phyloP scores from a whole-genome alignment of 2,888 invertebrate genomes.

The Pyrrhia umbra region DNA sequence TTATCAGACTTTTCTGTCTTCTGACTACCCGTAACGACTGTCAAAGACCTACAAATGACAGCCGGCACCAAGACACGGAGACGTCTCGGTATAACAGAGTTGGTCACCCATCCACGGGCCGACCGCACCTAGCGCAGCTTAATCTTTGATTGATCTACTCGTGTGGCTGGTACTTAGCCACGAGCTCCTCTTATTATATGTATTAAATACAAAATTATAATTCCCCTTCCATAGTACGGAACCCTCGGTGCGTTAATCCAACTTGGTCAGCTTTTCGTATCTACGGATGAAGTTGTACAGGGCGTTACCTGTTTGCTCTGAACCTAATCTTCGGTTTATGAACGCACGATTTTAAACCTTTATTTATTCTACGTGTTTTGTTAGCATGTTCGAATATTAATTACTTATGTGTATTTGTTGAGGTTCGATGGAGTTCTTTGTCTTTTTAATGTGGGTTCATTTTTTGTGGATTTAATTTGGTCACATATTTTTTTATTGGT shows the following conservation, averaged over 20 bases:
- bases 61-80: too few species aligned
- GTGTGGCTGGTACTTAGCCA: too few species aligned
- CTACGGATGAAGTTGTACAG: conserved; percentile 53
- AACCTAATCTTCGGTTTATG: conserved; percentile 55
- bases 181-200: too few species aligned
- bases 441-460: neutral
- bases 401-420: conserved; percentile 29
- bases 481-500: neutral
- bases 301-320: conserved; percentile 49
- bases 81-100: too few species aligned
- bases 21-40: too few species aligned
- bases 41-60: too few species aligned
- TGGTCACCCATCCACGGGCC: too few species aligned
- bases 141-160: too few species aligned
- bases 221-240: neutral
- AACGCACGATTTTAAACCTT: conserved; percentile 33
- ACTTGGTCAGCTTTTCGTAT: neutral
- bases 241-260: neutral
- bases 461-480: neutral
- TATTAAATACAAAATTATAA: too few species aligned
- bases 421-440: conserved; percentile 23
- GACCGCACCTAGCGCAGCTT: too few species aligned
- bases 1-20: too few species aligned
- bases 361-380: conserved; percentile 36
- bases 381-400: conserved; percentile 43